Percentiles rank a stretch among this genome's conserved stretches.
These are phyloP conservation scores for Dromas ardeola DNA, from an alignment of 2,113 vertebrate species.

Conservation along the genomic window DNA sequence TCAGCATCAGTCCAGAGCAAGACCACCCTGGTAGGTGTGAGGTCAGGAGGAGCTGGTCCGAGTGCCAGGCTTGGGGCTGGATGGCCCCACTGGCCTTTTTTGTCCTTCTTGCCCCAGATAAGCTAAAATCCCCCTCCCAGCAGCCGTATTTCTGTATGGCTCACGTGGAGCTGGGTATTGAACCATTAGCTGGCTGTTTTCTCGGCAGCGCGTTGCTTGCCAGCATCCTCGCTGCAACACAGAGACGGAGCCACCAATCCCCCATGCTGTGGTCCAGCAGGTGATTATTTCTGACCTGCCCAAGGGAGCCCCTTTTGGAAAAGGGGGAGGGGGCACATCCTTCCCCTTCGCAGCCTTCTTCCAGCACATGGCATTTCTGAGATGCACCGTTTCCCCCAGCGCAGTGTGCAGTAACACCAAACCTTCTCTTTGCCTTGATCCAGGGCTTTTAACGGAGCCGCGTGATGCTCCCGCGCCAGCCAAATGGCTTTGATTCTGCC, in stretches of 20 bases:
- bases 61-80: neutral
- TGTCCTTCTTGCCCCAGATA: neutral
- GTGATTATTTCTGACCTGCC: neutral
- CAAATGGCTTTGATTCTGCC: neutral
- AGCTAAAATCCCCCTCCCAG: neutral
- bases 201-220: neutral
- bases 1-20: neutral
- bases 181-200: neutral
- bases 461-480: neutral
- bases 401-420: neutral
- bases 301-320: neutral
- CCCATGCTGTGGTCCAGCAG: neutral
- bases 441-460: neutral
- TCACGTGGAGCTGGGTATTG: neutral
- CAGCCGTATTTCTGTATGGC: neutral
- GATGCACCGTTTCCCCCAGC: neutral
- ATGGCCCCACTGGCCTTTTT: neutral
- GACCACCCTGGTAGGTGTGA: neutral
- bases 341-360: neutral
- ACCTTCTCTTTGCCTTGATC: neutral
- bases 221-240: accelerated
- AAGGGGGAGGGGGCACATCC: neutral
- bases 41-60: neutral
- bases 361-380: neutral
- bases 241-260: neutral